phyloP scores from a whole-genome alignment of 2,797 vertebrate species.

The Phrynocephalus forsythii region DNA sequence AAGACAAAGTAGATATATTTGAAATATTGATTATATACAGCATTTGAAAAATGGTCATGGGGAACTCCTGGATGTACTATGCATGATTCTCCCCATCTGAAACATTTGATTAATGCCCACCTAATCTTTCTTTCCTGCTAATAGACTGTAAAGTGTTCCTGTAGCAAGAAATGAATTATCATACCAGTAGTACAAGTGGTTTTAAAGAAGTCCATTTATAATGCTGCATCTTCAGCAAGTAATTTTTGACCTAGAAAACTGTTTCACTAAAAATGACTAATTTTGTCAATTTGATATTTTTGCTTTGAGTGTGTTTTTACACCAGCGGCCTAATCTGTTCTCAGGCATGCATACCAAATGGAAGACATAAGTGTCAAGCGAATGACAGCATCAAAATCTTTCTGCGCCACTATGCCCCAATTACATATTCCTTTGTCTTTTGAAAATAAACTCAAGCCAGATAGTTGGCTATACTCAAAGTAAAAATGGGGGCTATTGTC shows the following conservation, averaged over 20 bases:
- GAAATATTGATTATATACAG: slow-evolving; percentile 68
- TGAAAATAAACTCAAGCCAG: slow-evolving; percentile 23
- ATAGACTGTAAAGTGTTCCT: slow-evolving; percentile 74
- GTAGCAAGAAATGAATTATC: slow-evolving; percentile 72
- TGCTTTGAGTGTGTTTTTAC: slow-evolving; percentile 70
- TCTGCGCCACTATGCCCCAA: slow-evolving; percentile 30
- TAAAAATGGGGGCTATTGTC: not conserved
- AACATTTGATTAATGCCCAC: slow-evolving; percentile 76
- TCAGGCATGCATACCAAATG: slow-evolving; percentile 55
- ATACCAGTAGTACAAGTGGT: slow-evolving; percentile 63
- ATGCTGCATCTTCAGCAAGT: slow-evolving; percentile 69
- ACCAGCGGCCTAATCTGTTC: slow-evolving; percentile 65
- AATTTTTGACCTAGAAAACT: slow-evolving; percentile 67
- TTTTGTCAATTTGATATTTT: slow-evolving; percentile 65
- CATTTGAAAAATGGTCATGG: slow-evolving; percentile 50
- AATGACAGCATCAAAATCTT: not conserved
- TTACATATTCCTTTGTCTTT: slow-evolving; percentile 29
- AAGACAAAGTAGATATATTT: slow-evolving; percentile 58
- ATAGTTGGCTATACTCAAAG: slow-evolving; percentile 8
- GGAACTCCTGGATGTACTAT: slow-evolving; percentile 57
- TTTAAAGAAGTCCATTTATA: slow-evolving; percentile 76
- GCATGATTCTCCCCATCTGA: slow-evolving; percentile 60
- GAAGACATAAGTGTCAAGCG: slow-evolving; percentile 43
- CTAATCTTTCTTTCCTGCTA: slow-evolving; percentile 74
- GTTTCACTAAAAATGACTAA: slow-evolving; percentile 68